Conservation (phyloP, 2,113 vertebrate species). For the Microcebus jonahi region DNA sequence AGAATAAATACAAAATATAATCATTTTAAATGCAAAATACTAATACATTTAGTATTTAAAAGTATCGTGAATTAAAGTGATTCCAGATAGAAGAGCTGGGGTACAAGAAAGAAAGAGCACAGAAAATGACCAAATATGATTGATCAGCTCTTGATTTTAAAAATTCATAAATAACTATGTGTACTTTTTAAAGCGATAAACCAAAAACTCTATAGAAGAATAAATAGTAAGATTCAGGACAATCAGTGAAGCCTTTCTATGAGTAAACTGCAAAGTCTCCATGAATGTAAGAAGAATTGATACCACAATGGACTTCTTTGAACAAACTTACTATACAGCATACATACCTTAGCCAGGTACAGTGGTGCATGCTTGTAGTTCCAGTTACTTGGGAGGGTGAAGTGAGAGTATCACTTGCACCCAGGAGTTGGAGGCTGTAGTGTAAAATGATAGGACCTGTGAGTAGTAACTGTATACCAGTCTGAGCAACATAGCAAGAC, state of each 20-base stretch:
- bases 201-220: background rate
- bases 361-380: background rate
- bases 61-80: background rate
- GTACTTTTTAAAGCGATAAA: background rate
- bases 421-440: background rate
- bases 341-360: background rate
- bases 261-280: background rate
- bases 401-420: background rate
- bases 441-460: background rate
- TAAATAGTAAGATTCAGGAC: background rate
- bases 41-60: background rate
- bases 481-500: background rate
- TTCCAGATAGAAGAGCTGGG: background rate
- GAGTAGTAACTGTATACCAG: background rate
- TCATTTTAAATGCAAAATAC: background rate
- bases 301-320: background rate
- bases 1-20: background rate
- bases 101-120: background rate
- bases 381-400: background rate
- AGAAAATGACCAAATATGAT: background rate
- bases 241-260: background rate
- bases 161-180: background rate
- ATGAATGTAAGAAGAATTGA: background rate
- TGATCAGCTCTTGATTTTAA: background rate
- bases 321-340: background rate